Conservation (phyloP, 2,888 invertebrate species). For the Synanthedon myopaeformis region DNA sequence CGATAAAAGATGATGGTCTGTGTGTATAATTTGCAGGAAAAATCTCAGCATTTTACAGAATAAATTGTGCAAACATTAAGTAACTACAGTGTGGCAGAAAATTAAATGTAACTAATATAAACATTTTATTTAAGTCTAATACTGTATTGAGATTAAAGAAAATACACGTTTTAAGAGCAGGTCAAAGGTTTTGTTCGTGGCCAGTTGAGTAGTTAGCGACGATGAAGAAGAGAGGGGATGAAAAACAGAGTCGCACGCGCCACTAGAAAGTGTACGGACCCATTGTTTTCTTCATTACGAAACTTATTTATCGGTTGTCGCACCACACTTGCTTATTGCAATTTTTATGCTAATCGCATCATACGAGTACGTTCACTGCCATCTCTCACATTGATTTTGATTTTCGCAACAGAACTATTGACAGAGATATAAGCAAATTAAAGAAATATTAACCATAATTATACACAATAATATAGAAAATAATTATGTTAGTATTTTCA, state of each 20-base stretch:
- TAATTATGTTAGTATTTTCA: too few species aligned
- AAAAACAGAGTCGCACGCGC: constrained; percentile 32
- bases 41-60: too few species aligned
- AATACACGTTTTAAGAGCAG: constrained; percentile 47
- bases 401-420: too few species aligned
- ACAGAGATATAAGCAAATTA: too few species aligned
- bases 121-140: not conserved
- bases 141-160: constrained; percentile 12
- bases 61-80: too few species aligned
- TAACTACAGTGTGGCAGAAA: too few species aligned
- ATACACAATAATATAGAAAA: too few species aligned
- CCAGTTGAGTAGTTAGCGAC: constrained; percentile 20
- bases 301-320: constrained; percentile 56
- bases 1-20: too few species aligned
- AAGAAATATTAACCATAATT: too few species aligned
- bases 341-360: constrained; percentile 42
- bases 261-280: constrained; percentile 50
- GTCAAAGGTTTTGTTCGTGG: constrained; percentile 63
- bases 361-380: too few species aligned
- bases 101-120: not conserved
- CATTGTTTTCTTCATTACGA: constrained; percentile 64
- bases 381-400: too few species aligned
- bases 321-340: constrained; percentile 37
- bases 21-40: too few species aligned
- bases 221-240: constrained; percentile 15